phyloP scores from a whole-genome alignment of 2,797 vertebrate genomes.

The Sebastes dallii region DNA sequence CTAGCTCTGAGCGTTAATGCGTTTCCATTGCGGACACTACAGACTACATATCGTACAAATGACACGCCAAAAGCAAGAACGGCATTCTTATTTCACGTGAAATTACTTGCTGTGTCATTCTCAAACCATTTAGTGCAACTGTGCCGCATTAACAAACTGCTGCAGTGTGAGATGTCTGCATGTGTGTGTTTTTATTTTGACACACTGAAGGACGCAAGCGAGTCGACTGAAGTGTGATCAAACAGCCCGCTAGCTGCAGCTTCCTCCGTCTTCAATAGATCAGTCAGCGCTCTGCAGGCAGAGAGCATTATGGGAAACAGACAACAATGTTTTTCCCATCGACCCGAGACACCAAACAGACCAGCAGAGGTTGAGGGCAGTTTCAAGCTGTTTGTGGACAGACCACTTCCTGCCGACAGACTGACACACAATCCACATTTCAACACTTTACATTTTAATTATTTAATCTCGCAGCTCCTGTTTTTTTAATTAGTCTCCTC shows the following conservation, averaged over 20 bases:
- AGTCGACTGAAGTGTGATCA: background rate
- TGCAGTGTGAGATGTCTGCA: background rate
- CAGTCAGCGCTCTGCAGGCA: background rate
- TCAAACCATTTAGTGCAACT: no score
- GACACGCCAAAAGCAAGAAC: no score
- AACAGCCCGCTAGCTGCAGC: background rate
- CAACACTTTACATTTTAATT: background rate
- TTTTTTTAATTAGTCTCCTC: background rate
- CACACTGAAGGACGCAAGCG: background rate
- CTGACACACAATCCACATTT: background rate
- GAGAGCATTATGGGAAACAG: slow-evolving; percentile 2
- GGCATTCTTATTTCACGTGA: no score
- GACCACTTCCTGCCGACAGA: background rate
- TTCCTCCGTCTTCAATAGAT: background rate
- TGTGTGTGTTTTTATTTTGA: background rate
- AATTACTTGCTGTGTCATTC: no score
- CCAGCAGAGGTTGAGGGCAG: background rate
- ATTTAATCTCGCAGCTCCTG: background rate
- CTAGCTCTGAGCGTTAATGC: no score
- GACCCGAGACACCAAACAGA: background rate
- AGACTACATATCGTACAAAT: no score
- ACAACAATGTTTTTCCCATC: background rate
- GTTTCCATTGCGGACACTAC: no score
- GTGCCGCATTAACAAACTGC: background rate
- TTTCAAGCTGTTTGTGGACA: background rate